Conservation (phyloP, 2,113 vertebrate genomes). For the Dascyllus trimaculatus region DNA sequence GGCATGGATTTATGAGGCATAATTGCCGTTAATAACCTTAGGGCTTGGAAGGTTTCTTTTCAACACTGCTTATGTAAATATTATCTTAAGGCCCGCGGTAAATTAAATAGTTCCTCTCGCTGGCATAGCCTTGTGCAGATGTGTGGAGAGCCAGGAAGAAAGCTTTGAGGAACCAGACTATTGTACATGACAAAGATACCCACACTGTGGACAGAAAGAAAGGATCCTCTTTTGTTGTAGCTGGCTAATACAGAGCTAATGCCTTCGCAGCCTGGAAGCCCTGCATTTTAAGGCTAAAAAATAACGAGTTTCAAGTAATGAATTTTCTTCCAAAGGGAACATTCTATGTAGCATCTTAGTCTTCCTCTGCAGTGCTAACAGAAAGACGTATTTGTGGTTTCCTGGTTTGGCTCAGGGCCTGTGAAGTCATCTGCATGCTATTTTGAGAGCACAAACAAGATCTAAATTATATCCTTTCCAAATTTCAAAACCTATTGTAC, state of each 20-base stretch:
- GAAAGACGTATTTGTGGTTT: constrained; percentile 9
- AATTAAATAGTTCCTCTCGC: constrained; percentile 70
- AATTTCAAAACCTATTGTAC: constrained; percentile 34
- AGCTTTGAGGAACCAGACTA: constrained; percentile 29
- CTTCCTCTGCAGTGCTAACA: constrained; percentile 3
- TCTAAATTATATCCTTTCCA: constrained; percentile 45
- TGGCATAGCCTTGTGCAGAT: constrained; percentile 37
- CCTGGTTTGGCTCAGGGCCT: constrained; percentile 13
- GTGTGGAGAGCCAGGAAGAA: constrained; percentile 24
- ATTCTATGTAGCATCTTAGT: not conserved
- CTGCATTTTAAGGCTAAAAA: constrained; percentile 14
- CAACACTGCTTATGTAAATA: constrained; percentile 79
- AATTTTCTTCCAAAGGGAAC: constrained; percentile 1
- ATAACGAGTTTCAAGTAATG: constrained; percentile 4
- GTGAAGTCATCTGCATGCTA: constrained; percentile 40
- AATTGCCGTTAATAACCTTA: constrained; percentile 78
- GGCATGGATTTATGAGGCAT: constrained; percentile 72
- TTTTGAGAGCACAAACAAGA: constrained; percentile 51
- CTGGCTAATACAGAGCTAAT: not conserved
- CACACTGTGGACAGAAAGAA: constrained; percentile 29
- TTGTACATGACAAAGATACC: constrained; percentile 12
- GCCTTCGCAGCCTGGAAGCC: constrained; percentile 4
- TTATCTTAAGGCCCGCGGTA: constrained; percentile 71
- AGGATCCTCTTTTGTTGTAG: constrained; percentile 16
- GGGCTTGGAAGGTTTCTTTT: constrained; percentile 71